Conservation (phyloP, 2,888 invertebrate genomes). For the Temnothorax rugatulus region DNA sequence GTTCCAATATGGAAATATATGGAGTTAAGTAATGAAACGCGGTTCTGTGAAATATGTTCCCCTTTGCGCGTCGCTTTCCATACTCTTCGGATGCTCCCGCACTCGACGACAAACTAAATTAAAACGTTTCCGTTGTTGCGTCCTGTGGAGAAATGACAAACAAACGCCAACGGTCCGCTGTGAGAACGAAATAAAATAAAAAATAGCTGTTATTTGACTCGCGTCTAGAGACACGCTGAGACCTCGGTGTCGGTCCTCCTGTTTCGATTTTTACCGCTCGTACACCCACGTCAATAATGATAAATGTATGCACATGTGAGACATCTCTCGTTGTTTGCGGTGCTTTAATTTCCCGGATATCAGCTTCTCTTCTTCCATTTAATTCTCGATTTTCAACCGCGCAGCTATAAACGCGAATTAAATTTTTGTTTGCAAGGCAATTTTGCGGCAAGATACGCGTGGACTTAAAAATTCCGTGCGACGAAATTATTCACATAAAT, state of each 20-base stretch:
- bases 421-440: conserved; percentile 19
- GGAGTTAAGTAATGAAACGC: conserved; percentile 45
- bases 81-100: not conserved
- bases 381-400: not conserved
- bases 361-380: conserved; percentile 10
- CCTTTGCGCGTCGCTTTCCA: not conserved
- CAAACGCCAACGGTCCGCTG: conserved; percentile 21
- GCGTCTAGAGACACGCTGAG: conserved; percentile 1
- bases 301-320: conserved; percentile 25
- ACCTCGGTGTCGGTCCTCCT: not conserved
- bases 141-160: conserved; percentile 41
- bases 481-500: not conserved
- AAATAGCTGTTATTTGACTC: conserved; percentile 39
- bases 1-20: conserved; percentile 41
- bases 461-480: not conserved
- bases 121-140: conserved; percentile 45
- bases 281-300: conserved; percentile 24
- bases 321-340: not conserved
- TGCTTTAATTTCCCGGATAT: conserved; percentile 32
- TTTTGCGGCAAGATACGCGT: not conserved
- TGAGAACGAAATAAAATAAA: conserved; percentile 27
- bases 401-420: conserved; percentile 17
- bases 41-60: conserved; percentile 22
- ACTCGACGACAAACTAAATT: conserved; percentile 48
- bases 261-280: conserved; percentile 24